Base-by-base conservation (phyloP, 2,797 vertebrate genomes). In the Moxostoma hubbsi region DNA sequence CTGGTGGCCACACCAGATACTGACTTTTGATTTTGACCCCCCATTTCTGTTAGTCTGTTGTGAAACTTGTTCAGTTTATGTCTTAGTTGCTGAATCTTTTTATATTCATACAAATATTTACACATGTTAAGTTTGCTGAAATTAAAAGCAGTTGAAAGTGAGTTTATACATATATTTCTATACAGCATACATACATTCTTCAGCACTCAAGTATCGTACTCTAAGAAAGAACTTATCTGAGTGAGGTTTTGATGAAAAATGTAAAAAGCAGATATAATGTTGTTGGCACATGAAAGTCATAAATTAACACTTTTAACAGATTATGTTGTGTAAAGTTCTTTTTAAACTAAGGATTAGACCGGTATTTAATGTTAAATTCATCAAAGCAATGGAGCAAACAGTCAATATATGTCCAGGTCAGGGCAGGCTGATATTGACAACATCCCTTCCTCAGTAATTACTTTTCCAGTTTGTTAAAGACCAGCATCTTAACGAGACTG, bases 401-500 rank as follows among this genome's bases (percentile, higher is more conserved):
- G 78, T 81, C 78, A 62, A 83, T 83, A 81, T 50, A 70, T 80
- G 73, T 54, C 59, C 5, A 11, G 65, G 66, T 53, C 74, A 73
- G 59, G 71, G 63, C 72, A 69, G 62, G 43, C 53, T 59, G 72
- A 79, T 81, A 84, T 81, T 69, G 67, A 80, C 74, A 83, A 63
- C 51, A 57, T 77, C 58, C 67, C 70, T 66, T 59, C 72, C 70
- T 77, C 64, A 66, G 75, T 86, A 84, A 86, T 86, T 83, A 84
- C 81, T 83, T 75, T 79, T 84, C 79, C 73, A 80, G 80, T 79
- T 81, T 73, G 67, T 84, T 86, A 81, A 67, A 79, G 73, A 81
- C 45, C 18, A 67, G 73, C 72, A 45, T 69, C 80, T 81, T 71
- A 81, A 79, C 24, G 7, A 18, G 77, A 79, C 73, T 82, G 55